Evolutionary conservation across 2,113 vertebrate species (phyloP).

Genomic region (Triplophysa siluroides): DNA sequence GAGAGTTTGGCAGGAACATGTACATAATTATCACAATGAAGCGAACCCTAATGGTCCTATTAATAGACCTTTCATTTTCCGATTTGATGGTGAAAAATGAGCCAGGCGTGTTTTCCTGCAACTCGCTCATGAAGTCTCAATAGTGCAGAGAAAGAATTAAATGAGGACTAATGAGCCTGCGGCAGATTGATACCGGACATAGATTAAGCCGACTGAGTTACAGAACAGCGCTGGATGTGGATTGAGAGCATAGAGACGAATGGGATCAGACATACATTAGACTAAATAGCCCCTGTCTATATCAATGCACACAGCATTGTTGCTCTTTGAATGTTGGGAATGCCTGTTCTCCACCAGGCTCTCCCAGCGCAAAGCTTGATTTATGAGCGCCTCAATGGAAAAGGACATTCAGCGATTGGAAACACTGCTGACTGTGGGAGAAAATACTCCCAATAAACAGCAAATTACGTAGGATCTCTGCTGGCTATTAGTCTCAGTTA

Average conservation of each 20-base stretch:
- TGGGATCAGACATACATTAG: constrained; percentile 56
- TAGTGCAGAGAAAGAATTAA: constrained; percentile 39
- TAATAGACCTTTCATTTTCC: background rate
- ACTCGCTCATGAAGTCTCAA: constrained; percentile 32
- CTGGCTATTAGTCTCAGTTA: constrained; percentile 76
- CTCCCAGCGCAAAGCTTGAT: constrained; percentile 74
- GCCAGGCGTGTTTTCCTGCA: background rate
- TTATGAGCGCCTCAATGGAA: constrained; percentile 76
- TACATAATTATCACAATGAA: background rate
- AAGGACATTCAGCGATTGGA: constrained; percentile 80
- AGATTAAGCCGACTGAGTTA: constrained; percentile 48
- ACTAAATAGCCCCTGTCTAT: constrained; percentile 54
- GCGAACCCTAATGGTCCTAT: background rate
- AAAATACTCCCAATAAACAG: constrained; percentile 81
- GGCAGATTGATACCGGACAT: constrained; percentile 46
- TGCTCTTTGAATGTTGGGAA: constrained; percentile 61
- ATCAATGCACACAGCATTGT: constrained; percentile 44
- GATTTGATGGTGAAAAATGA: background rate
- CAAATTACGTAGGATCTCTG: constrained; percentile 79
- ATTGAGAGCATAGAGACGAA: constrained; percentile 46
- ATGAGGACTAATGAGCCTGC: constrained; percentile 45
- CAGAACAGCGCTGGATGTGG: constrained; percentile 47
- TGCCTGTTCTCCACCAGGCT: constrained; percentile 59
- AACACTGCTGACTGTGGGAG: constrained; percentile 71
- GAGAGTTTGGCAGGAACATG: background rate